Evolutionary conservation across 2,888 invertebrate genomes (phyloP).

Genomic region (Trichacis sp.): DNA sequence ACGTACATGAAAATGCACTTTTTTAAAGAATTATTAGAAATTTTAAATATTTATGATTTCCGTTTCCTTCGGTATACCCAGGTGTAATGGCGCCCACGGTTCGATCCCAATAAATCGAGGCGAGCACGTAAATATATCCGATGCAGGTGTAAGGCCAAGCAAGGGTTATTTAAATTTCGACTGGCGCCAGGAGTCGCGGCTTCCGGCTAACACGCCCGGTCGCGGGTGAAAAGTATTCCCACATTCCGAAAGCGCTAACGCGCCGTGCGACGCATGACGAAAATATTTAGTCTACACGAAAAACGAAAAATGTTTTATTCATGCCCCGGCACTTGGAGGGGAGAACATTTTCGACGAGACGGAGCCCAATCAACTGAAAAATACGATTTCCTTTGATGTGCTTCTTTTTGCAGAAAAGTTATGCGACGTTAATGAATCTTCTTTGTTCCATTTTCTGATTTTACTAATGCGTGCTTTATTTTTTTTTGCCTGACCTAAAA

Average conservation of each 20-base stretch:
- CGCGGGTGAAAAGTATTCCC: conserved; percentile 1
- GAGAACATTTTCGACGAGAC: too few relatives aligned
- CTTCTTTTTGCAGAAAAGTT: too few relatives aligned
- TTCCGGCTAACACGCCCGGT: conserved; percentile 4
- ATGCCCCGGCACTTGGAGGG: not conserved
- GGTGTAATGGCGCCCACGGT: not conserved
- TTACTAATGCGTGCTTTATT: too few relatives aligned
- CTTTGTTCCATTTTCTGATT: too few relatives aligned
- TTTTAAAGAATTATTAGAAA: too few relatives aligned
- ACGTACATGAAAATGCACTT: too few relatives aligned
- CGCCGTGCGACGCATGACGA: not conserved
- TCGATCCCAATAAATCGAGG: not conserved
- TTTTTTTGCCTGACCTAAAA: too few relatives aligned
- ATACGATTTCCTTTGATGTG: too few relatives aligned
- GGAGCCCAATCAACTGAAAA: too few relatives aligned
- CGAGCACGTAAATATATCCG: not conserved
- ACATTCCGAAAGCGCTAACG: conserved; percentile 10
- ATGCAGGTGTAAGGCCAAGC: conserved; percentile 14
- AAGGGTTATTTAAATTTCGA: conserved; percentile 17
- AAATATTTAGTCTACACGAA: conserved; percentile 1
- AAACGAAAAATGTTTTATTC: not conserved
- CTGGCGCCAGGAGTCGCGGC: conserved; percentile 8
- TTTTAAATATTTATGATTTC: too few relatives aligned
- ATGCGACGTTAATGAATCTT: too few relatives aligned
- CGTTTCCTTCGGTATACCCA: not conserved